These are phyloP conservation scores for Sakesphorus luctuosus DNA, from an alignment of 2,113 vertebrate genomes.

Conservation along the genomic window DNA sequence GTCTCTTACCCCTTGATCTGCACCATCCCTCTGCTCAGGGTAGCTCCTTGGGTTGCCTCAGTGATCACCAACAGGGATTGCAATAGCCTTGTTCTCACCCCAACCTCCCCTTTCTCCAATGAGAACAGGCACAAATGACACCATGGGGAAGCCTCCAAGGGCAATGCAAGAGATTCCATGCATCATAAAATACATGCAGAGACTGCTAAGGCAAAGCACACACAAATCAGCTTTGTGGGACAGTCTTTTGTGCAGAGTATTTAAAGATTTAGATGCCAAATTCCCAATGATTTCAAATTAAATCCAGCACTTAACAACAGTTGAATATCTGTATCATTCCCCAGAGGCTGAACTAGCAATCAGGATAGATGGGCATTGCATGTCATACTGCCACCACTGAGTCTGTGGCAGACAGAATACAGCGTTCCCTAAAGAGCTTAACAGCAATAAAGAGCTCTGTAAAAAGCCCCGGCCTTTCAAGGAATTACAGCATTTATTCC, in stretches of 20 bases:
- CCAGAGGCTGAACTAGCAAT: slow-evolving; percentile 1
- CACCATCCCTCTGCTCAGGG: background rate
- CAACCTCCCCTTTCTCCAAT: background rate
- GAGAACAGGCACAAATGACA: background rate
- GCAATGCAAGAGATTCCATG: background rate
- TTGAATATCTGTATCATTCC: background rate
- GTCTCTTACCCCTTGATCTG: background rate
- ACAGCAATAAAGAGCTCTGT: slow-evolving; percentile 13
- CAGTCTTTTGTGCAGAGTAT: background rate
- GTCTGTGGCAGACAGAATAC: background rate
- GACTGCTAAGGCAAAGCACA: background rate
- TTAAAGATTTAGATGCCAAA: background rate
- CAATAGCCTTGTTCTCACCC: background rate
- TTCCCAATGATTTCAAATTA: background rate
- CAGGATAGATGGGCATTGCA: background rate
- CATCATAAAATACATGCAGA: background rate
- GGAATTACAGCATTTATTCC: background rate
- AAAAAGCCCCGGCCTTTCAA: background rate
- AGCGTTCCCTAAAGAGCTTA: background rate
- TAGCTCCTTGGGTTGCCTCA: background rate
- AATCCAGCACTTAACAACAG: background rate
- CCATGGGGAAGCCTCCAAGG: background rate
- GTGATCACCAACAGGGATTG: background rate
- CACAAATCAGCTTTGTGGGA: background rate
- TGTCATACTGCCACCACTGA: background rate